These are phyloP conservation scores for Sitta carolinensis DNA, from an alignment of 2,797 vertebrate genomes.

Conservation along the genomic window DNA sequence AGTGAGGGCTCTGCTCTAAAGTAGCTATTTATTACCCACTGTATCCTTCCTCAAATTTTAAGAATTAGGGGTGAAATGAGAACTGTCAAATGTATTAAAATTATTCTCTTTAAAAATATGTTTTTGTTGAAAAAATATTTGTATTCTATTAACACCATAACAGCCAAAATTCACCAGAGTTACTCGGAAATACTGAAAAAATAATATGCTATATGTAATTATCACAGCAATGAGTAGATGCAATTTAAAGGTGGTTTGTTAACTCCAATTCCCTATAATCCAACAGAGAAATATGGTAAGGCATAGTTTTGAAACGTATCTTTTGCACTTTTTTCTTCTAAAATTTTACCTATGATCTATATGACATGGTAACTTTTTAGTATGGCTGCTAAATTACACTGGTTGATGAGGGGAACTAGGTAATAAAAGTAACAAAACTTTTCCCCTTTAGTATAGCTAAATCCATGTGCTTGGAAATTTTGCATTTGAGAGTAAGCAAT, in stretches of 20 bases:
- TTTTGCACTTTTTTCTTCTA: accelerated
- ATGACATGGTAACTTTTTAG: neutral
- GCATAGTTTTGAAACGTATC: neutral
- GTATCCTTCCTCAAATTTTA: neutral
- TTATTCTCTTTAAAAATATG: accelerated
- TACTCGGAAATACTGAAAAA: neutral
- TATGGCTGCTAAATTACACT: neutral
- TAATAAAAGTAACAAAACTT: neutral
- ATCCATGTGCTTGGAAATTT: neutral
- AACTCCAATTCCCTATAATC: neutral
- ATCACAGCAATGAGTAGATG: neutral
- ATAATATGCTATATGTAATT: neutral
- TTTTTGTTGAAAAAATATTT: neutral
- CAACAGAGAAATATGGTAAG: neutral
- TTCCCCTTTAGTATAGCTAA: neutral
- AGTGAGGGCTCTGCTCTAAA: neutral
- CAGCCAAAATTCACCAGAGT: neutral
- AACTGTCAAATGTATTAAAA: neutral
- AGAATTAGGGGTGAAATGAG: neutral
- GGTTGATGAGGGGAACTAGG: neutral
- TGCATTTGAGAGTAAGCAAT: neutral
- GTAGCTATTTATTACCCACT: neutral
- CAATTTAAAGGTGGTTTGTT: neutral
- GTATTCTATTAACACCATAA: neutral
- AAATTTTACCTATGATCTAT: neutral